phyloP scores from a whole-genome alignment of 2,888 invertebrate genomes.

The Sicus ferrugineus region DNA sequence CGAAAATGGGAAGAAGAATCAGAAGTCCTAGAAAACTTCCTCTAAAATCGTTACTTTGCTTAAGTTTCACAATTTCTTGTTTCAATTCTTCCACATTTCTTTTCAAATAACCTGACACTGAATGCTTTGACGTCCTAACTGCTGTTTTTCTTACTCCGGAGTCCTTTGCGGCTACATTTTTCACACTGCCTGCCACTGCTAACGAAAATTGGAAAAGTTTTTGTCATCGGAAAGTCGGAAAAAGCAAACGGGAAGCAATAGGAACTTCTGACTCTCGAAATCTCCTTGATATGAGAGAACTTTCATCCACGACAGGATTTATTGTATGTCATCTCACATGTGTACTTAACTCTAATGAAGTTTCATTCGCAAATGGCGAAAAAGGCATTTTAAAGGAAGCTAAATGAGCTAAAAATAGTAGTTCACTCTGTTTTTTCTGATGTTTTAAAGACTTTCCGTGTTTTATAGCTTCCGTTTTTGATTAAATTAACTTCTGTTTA shows the following conservation, averaged over 20 bases:
- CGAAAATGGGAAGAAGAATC: neutral
- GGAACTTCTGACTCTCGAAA: constrained; percentile 11
- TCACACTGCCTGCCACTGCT: constrained; percentile 46
- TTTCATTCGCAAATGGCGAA: no score
- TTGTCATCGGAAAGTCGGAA: constrained; percentile 38
- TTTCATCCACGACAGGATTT: constrained; percentile 29
- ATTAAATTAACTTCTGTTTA: no score
- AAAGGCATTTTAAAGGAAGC: no score
- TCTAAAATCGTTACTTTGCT: no score
- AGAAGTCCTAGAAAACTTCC: constrained; percentile 1
- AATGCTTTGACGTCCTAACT: neutral
- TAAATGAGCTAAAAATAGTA: no score
- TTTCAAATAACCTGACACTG: neutral
- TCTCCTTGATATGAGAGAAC: constrained; percentile 14
- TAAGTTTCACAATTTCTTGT: neutral
- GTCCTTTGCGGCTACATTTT: neutral
- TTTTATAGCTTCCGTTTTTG: no score
- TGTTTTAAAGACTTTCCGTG: no score
- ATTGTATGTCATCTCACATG: constrained; percentile 25
- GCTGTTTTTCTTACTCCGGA: neutral
- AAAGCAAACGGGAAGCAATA: neutral
- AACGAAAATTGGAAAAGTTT: constrained; percentile 59
- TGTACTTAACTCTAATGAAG: no score
- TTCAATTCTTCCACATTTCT: neutral
- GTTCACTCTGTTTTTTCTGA: no score